Conservation (phyloP, 2,888 invertebrate genomes). For the Micropterix aruncella region DNA sequence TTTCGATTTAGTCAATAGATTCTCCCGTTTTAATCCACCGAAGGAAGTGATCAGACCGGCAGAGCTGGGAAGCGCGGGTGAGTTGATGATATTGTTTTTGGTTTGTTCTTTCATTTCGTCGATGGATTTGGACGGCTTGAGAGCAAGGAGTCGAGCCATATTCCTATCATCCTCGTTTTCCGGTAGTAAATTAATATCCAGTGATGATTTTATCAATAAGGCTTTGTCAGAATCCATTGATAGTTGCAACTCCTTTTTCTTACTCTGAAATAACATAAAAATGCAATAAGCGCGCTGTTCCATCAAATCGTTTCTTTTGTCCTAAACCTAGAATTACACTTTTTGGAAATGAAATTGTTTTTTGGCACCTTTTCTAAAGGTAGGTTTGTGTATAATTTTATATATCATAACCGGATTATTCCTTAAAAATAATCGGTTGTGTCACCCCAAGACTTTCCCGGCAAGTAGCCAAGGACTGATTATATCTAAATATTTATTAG, state of each 20-base stretch:
- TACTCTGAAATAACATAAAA: constrained; percentile 31
- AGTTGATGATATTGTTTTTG: constrained; percentile 35
- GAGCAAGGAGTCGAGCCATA: constrained; percentile 60
- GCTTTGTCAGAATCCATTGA: constrained; percentile 51
- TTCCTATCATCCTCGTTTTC: constrained; percentile 70
- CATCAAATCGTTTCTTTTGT: too few species aligned
- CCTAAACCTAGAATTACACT: too few species aligned
- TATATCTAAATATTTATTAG: too few species aligned
- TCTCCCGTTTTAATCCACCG: constrained; percentile 41
- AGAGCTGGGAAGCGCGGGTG: constrained; percentile 40
- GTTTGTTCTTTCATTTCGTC: constrained; percentile 38
- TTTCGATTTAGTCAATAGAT: constrained; percentile 26
- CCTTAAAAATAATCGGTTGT: too few species aligned
- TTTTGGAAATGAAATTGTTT: too few species aligned
- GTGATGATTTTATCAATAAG: constrained; percentile 58
- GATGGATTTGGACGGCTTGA: constrained; percentile 48
- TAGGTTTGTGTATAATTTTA: too few species aligned
- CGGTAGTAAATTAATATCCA: constrained; percentile 63
- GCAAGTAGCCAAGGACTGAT: too few species aligned
- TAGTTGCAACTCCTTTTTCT: constrained; percentile 62
- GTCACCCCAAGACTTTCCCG: too few species aligned
- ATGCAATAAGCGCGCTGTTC: constrained; percentile 2
- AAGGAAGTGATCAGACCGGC: constrained; percentile 32
- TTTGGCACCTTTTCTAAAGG: too few species aligned
- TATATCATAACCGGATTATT: too few species aligned